Base-by-base conservation (phyloP, 2,113 vertebrate genomes). In the Nanger granti region DNA sequence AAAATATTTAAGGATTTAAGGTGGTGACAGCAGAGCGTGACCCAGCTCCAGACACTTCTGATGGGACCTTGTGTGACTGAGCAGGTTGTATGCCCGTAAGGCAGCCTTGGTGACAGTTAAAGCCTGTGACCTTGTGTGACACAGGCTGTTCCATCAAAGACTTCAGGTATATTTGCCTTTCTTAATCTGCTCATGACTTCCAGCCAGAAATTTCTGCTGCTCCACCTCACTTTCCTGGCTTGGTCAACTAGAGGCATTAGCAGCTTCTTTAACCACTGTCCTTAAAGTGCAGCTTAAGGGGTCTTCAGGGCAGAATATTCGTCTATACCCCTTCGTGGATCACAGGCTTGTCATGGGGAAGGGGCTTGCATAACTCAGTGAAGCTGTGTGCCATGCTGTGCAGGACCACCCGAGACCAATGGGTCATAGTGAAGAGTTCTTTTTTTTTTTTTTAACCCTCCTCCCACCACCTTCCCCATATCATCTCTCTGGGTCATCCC, bases 1-100 rank as follows among this genome's bases (percentile, higher is more conserved):
- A 87, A 92, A 85, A 49, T 52, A 29, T 87, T 12, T 10, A 62
- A 96, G 62, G 55, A 52, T 49, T 94, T n/a, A n/a, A 91, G n/a
- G 41, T 12, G 5, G 37, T 5, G n/a, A 29, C 6, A 62, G 24
- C 8, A 49, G 17, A 20, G 5, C 3, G 10, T 14, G 92, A 60
- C 37, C 29, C 31, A 24, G 8, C 0, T 76, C 0, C 0, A 44
- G 41, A 14, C 15, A 4, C 49, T 90, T 96, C 28, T 24, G 73
- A 57, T 1, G 44, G 7, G 29, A 5, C 1, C 52, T 41, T 13
- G 17, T 31, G 18, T 29, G 15, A n/a, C 44, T 7, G 2, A 9
- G 31, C 8, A 55, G 22, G 12, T 14, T 54, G 14, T 13, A 20
- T 31, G 26, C 9, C 8, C 0, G 0, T 18, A 26, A 26, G 83